Percentiles rank a stretch among this genome's conserved stretches.
Conservation (phyloP, 2,113 vertebrate genomes). For the Cromileptes altivelis region DNA sequence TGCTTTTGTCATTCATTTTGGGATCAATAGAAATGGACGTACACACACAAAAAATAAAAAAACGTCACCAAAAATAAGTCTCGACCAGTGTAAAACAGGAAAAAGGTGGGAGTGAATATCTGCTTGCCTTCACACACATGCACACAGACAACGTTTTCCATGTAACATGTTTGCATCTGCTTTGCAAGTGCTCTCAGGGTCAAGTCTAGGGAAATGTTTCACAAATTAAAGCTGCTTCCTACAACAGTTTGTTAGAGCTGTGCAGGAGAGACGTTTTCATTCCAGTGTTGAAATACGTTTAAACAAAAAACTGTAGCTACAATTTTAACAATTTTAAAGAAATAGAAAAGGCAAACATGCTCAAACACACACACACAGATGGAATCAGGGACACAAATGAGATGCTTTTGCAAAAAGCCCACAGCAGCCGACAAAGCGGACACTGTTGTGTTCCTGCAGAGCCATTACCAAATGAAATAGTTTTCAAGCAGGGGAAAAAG, state of each 20-base stretch:
- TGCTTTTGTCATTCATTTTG: not conserved
- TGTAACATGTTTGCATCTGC: slow-evolving; percentile 67
- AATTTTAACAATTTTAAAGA: not conserved
- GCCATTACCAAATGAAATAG: slow-evolving; percentile 26
- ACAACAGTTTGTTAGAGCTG: slow-evolving; percentile 16
- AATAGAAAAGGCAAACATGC: not conserved
- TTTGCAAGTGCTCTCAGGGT: slow-evolving; percentile 70
- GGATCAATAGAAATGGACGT: not conserved
- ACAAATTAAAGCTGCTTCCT: slow-evolving; percentile 53
- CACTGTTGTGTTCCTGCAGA: slow-evolving; percentile 4
- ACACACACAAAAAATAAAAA: not conserved
- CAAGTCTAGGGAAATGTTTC: slow-evolving; percentile 57
- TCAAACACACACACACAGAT: not conserved
- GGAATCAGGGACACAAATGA: not conserved
- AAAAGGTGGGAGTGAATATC: not conserved
- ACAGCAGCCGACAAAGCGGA: slow-evolving; percentile 21
- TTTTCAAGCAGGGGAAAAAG: slow-evolving; percentile 13
- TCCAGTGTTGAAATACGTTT: not conserved
- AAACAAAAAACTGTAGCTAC: not conserved
- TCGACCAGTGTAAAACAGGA: not conserved
- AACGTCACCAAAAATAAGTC: not conserved
- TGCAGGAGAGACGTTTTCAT: not conserved
- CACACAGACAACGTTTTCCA: slow-evolving; percentile 39
- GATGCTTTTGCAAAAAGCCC: slow-evolving; percentile 7
- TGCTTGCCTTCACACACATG: slow-evolving; percentile 10